Base-by-base conservation (phyloP, 2,888 invertebrate species). In the Drosophila helvetica region DNA sequence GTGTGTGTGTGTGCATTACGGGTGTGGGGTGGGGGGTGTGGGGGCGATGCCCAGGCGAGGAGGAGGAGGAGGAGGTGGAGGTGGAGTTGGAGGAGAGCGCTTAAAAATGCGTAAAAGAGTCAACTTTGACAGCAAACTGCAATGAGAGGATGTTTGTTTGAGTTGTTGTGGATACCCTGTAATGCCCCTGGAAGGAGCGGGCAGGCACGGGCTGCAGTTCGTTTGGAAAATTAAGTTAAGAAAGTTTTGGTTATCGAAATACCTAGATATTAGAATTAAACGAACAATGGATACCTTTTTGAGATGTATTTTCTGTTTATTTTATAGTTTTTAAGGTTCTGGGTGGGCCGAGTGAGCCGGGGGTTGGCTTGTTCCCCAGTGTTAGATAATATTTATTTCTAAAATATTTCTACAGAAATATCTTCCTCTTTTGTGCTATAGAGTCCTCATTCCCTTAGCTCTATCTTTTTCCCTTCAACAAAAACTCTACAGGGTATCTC, bases 101-200 rank as follows among this genome's bases (percentile, higher is more conserved):
- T 86, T 80, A 72, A 75, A 83, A 87, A 85, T 85, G 86, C 85
- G 85, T 85, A 83, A 87, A 70, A 87, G 85, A 85, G 84, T 87
- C 80, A 82, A 82, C 82, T 82, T 82, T 86, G 86, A 78, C 82
- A 78, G 70, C 82, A 72, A 65, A 56, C 72, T 72, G 65, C 72
- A 72, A 59, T 55, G 65, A 51, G 65, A 72, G 64, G 71, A 47
- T 57, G 48, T 48, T 71, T 71, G 64, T 71, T 57, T 69, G 69
- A 61, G 69, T 69, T 69, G 61, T 69, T 43, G 43, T 42, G 56
- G 7, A 57, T 70, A 57, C 71, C 56, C 70, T 57, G 48, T 42
- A 47, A 17, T 25, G 10, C 5, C 6, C 17, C 15, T 17, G 38
- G 17, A 22, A 33, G 45, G 15, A 15, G 8, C 7, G 17, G 17